Evolutionary conservation across 2,888 invertebrate species (phyloP), one percentile per base, ranked within the genome.

Genomic region (Andrena fulva): DNA sequence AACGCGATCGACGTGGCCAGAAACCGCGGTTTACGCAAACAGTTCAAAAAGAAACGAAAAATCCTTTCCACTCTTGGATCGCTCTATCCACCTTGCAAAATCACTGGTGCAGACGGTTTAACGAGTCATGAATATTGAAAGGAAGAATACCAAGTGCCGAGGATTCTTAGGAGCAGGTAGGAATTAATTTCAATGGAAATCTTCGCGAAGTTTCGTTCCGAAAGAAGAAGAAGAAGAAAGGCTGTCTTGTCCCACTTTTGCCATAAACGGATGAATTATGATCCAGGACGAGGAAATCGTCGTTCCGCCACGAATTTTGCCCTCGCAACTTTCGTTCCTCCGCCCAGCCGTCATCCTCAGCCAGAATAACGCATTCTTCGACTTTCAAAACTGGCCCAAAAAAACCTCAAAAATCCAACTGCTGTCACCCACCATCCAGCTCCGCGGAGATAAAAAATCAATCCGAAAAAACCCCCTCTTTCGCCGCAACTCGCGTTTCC

Each of bases 241-340:
- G 54, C 72, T 12, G 67, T 29, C 62, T 64, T 73, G 84, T 78
- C 75, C 78, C 81, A 73, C 85, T 85, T 82, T 50, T 77, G 50
- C 75, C 77, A 64, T 70, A 70, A 85, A 82, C 85, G 85, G 79
- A 66, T 72, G 85, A 85, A 77, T 82, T 85, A 85, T 80, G 82
- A 85, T 85, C 77, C 80, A 77, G 85, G 77, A 82, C 82, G 84
- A 70, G 54, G 70, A 76, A 79, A 79, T 60, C 85, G 77, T 60
- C 82, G 85, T 85, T 85, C 79, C 85, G 78, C 79, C 76, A 82
- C 78, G 77, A 85, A 74, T 82, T 84, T 76, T 60, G 69, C 56
- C 74, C 79, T 76, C 64, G 27, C 27, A 24, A 73, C 31, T 67
- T 12, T 42, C 7, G n/a, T 69, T 33, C n/a, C 60, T 10, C 24